These are phyloP conservation scores for Neogobius melanostomus DNA, from an alignment of 2,113 vertebrate genomes.

Conservation along the genomic window DNA sequence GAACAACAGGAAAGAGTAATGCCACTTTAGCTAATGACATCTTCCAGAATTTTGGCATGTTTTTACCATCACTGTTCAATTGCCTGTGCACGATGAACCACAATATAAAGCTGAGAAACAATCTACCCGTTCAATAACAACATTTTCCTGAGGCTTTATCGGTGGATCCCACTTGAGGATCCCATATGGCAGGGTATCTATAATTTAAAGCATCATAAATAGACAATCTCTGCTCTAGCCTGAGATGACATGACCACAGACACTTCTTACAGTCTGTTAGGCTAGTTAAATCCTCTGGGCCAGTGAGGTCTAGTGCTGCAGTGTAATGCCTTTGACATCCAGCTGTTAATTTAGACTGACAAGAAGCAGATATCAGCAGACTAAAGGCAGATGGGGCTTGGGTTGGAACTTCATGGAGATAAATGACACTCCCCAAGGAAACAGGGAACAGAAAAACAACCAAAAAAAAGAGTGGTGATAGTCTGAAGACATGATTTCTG, in stretches of 20 bases:
- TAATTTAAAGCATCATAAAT: slow-evolving; percentile 73
- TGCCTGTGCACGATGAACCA: neutral
- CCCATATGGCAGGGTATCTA: slow-evolving; percentile 69
- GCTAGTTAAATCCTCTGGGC: slow-evolving; percentile 46
- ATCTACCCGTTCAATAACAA: slow-evolving; percentile 34
- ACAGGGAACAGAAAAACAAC: slow-evolving; percentile 12
- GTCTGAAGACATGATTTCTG: neutral
- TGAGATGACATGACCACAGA: slow-evolving; percentile 34
- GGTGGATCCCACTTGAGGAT: slow-evolving; percentile 53
- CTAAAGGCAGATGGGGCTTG: slow-evolving; percentile 54
- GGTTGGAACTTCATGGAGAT: slow-evolving; percentile 51
- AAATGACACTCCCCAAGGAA: slow-evolving; percentile 42
- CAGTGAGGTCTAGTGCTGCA: slow-evolving; percentile 44
- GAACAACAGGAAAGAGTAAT: neutral
- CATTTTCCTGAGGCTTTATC: slow-evolving; percentile 59
- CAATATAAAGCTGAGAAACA: neutral
- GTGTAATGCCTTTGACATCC: slow-evolving; percentile 43
- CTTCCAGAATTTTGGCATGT: neutral
- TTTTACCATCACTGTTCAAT: neutral
- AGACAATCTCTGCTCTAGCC: slow-evolving; percentile 54
- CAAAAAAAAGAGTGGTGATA: neutral
- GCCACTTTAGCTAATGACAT: neutral
- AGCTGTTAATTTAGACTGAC: slow-evolving; percentile 67
- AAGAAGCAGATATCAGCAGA: slow-evolving; percentile 50
- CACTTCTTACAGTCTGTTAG: slow-evolving; percentile 39